These are phyloP conservation scores for Drosophila robusta DNA, from an alignment of 2,888 invertebrate genomes.

Conservation along the genomic window DNA sequence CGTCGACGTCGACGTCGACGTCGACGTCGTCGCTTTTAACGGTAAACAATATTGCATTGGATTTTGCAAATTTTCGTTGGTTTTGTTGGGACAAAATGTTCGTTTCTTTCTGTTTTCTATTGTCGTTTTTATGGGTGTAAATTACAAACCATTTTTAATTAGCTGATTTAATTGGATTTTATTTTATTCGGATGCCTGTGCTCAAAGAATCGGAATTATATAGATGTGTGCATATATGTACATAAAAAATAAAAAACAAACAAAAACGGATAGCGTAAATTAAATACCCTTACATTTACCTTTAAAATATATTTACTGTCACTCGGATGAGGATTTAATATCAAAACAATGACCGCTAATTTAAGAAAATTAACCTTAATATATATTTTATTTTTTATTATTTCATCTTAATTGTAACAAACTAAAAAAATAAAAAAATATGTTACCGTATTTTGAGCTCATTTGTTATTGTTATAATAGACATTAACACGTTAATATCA, in stretches of 20 bases:
- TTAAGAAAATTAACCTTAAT: no score
- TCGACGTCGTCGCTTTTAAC: slow-evolving; percentile 24
- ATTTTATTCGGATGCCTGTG: slow-evolving; percentile 2
- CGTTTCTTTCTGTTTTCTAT: slow-evolving; percentile 23
- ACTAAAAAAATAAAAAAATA: background rate
- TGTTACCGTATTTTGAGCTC: background rate
- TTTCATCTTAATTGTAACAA: background rate
- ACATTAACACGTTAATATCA: background rate
- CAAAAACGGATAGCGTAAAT: no score
- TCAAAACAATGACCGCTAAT: no score
- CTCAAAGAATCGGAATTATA: background rate
- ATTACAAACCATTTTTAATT: slow-evolving; percentile 52
- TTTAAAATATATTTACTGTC: no score
- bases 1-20: background rate
- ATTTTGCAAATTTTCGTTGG: slow-evolving; percentile 35
- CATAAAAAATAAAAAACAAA: no score
- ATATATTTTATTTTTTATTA: no score
- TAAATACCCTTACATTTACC: no score
- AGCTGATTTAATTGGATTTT: slow-evolving; percentile 58
- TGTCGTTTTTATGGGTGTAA: slow-evolving; percentile 25
- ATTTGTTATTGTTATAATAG: background rate
- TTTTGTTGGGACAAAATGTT: slow-evolving; percentile 22
- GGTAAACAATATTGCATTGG: slow-evolving; percentile 53
- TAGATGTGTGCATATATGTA: no score
- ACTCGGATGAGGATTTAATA: no score